phyloP scores from a whole-genome alignment of 2,113 vertebrate genomes.

The Cyphomyrus plagiostoma region DNA sequence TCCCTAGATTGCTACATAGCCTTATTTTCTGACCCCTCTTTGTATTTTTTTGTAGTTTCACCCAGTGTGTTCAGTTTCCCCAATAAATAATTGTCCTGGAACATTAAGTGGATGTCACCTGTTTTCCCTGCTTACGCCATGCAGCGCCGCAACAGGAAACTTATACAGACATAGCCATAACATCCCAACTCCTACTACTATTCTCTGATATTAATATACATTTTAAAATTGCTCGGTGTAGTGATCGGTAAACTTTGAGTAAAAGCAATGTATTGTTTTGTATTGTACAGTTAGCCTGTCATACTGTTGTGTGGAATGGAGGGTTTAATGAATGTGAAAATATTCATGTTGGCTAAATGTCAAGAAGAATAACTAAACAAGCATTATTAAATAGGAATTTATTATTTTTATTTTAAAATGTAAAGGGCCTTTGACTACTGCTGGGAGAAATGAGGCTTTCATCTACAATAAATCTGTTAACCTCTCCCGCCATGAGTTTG shows the following conservation, averaged over 20 bases:
- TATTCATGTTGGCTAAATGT: background rate
- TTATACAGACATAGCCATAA: background rate
- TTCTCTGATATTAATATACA: background rate
- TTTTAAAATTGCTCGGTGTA: background rate
- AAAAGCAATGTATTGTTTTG: background rate
- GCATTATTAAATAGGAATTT: background rate
- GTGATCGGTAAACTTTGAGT: background rate
- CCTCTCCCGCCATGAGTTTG: background rate
- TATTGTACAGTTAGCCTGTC: background rate
- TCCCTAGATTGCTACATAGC: too few species aligned
- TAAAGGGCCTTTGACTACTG: background rate
- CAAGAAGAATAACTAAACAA: background rate
- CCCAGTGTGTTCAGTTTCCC: too few species aligned
- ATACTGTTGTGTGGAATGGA: background rate
- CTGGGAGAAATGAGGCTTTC: background rate
- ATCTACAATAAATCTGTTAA: background rate
- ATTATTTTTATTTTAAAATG: background rate
- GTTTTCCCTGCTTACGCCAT: too few species aligned
- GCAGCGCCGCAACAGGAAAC: background rate
- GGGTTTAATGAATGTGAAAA: background rate
- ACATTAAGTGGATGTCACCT: too few species aligned
- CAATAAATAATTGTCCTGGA: too few species aligned
- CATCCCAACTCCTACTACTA: background rate
- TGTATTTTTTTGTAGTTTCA: too few species aligned
- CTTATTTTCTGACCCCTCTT: too few species aligned